phyloP scores from a whole-genome alignment of 2,113 vertebrate genomes.

The Sinocyclocheilus anophthalmus region DNA sequence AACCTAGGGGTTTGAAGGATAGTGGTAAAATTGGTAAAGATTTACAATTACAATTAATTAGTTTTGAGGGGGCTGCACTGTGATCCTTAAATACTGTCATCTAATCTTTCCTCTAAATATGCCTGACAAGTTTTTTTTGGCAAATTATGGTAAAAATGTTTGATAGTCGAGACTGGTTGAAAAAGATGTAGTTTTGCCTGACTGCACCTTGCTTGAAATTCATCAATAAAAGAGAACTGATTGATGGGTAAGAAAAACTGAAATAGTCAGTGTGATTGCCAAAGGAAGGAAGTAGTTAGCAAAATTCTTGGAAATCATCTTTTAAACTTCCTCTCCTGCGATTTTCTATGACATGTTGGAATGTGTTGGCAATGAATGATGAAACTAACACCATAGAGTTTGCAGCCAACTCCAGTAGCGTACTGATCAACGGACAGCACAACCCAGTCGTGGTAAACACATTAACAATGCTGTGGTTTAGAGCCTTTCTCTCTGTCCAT shows the following conservation, averaged over 20 bases:
- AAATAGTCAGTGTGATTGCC: background rate
- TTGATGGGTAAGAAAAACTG: background rate
- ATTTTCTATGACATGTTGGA: constrained; percentile 31
- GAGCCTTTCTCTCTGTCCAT: constrained; percentile 22
- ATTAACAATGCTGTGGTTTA: constrained; percentile 3
- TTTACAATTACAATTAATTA: no score
- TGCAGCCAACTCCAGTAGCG: background rate
- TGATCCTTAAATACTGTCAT: no score
- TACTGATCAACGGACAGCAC: no score
- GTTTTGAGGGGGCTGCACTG: no score
- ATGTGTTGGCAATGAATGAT: constrained; percentile 27
- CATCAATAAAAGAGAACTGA: background rate
- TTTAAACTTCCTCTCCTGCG: background rate
- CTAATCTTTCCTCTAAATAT: no score
- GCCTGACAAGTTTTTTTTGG: no score
- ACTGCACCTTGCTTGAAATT: background rate
- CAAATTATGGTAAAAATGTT: no score
- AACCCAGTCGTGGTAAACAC: no score
- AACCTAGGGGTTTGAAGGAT: no score
- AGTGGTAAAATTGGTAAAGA: no score
- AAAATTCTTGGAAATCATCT: constrained; percentile 15
- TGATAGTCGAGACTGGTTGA: no score
- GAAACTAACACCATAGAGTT: constrained; percentile 27
- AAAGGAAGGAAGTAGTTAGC: constrained; percentile 21
- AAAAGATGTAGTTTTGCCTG: background rate